phyloP scores from a whole-genome alignment of 2,113 vertebrate species.

The Oryzias curvinotus region DNA sequence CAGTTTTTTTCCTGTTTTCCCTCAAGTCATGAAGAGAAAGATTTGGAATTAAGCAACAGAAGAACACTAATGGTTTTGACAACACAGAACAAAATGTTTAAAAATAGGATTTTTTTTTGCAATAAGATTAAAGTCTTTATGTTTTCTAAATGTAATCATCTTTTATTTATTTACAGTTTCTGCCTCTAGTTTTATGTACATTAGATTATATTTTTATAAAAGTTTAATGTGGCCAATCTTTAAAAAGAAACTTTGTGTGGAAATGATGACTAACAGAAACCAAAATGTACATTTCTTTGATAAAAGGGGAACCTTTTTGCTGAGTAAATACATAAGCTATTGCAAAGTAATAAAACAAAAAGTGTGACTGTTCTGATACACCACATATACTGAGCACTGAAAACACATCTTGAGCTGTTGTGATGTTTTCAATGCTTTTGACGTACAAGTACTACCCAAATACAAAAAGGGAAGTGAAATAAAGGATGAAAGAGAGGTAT shows the following conservation, averaged over 20 bases:
- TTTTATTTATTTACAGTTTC: background rate
- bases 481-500: constrained; percentile 44
- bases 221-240: background rate
- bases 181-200: background rate
- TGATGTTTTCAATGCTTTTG: constrained; percentile 31
- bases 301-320: background rate
- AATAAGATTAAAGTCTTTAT: background rate
- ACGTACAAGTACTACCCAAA: constrained; percentile 9
- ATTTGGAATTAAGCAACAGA: background rate
- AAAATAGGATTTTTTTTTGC: background rate
- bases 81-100: background rate
- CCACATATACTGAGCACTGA: constrained; percentile 1
- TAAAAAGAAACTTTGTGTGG: background rate
- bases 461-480: constrained; percentile 75
- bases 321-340: no score
- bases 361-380: no score
- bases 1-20: constrained; percentile 49
- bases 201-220: background rate
- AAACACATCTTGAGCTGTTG: constrained; percentile 19
- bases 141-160: background rate
- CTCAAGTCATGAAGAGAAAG: background rate
- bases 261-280: constrained; percentile 6
- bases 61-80: background rate
- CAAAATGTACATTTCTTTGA: background rate
- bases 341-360: background rate